Evolutionary conservation across 1,140 invertebrate species (phyloP).

Genomic region (Drosophila rufa): DNA sequence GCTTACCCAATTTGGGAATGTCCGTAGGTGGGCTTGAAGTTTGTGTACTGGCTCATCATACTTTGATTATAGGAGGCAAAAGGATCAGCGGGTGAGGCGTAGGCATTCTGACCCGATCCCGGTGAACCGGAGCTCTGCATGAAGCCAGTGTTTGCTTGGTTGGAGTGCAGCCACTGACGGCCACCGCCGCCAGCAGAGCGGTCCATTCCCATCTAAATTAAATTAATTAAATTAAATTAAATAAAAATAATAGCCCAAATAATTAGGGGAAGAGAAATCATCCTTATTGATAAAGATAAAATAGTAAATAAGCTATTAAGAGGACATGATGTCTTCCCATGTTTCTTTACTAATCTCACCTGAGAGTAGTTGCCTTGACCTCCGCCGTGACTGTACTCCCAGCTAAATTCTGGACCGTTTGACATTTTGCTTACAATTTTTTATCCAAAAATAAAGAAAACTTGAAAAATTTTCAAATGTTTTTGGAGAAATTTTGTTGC

Average conservation of each 20-base stretch:
- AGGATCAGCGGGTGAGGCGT: conserved; percentile 4
- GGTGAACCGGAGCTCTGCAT: conserved; percentile 11
- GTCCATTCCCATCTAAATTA: conserved; percentile 34
- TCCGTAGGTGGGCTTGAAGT: conserved; percentile 27
- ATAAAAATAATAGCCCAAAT: too few species aligned
- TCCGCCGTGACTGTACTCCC: conserved; percentile 38
- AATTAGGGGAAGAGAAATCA: too few species aligned
- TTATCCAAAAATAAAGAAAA: conserved; percentile 23
- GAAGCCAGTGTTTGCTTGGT: conserved; percentile 34
- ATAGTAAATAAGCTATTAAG: too few species aligned
- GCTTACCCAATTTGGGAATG: conserved; percentile 7
- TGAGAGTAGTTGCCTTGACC: conserved; percentile 22
- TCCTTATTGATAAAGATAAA: too few species aligned
- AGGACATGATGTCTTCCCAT: too few species aligned
- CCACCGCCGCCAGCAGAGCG: conserved; percentile 11
- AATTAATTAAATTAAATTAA: too few species aligned
- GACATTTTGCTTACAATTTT: conserved; percentile 40
- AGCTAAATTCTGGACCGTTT: conserved; percentile 51
- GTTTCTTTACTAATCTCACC: conserved; percentile 19
- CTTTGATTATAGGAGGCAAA: conserved; percentile 60
- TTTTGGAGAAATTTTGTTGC: conserved; percentile 29
- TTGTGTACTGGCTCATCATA: conserved; percentile 43
- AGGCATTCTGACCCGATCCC: neutral
- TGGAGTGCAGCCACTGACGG: conserved; percentile 68
- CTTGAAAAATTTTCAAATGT: conserved; percentile 27